Base-by-base conservation (phyloP, 92 coral and sea anemone species). In the Epizoanthus ramosus region DNA sequence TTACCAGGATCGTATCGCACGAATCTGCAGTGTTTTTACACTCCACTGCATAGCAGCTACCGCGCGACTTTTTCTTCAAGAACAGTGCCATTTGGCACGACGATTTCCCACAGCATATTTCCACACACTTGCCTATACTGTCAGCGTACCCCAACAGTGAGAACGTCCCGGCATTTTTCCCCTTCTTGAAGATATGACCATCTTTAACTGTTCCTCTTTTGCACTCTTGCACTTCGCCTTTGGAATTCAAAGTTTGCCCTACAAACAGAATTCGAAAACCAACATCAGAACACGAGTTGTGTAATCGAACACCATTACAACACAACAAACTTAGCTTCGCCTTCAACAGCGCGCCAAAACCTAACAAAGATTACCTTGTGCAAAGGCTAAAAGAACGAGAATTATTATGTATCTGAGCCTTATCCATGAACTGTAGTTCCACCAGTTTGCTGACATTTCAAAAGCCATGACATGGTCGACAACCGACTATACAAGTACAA, bases 151-250 rank as follows among this genome's bases (percentile, higher is more conserved):
- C 91, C 15, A 93, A 83, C 58, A 83, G 66, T 41, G 81, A 77
- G 75, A 94, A 96, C 53, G 80, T 74, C 24, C 99, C 99, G 18
- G 99, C 99, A 6, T 85, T 75, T 60, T 91, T 88, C 15, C 98
- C 98, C 6, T 86, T 92, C 53, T 84, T 88, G 59, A 96, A 83
- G 12, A 93, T 88, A 24, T 92, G 91, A 5, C 91, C 94, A 73
- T 80, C 87, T 25, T 68, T 86, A 17, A 90, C 68, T 39, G 10
- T 21, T 24, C 92, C 96, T 71, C 93, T 80, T 50, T 59, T 56
- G 84, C 88, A 89, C 58, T 89, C 79, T 67, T 87, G 86, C 70
- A 61, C 24, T 56, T 87, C 85, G 64, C 83, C 75, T 68, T 61
- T 84, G 17, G 65, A 63, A 13, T 74, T 83, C 68, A 88, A 75